A percentile compares a stretch with the other conserved stretches of the same genome.
Conservation (phyloP, 2,888 invertebrate species). For the Nesidiocoris tenuis region DNA sequence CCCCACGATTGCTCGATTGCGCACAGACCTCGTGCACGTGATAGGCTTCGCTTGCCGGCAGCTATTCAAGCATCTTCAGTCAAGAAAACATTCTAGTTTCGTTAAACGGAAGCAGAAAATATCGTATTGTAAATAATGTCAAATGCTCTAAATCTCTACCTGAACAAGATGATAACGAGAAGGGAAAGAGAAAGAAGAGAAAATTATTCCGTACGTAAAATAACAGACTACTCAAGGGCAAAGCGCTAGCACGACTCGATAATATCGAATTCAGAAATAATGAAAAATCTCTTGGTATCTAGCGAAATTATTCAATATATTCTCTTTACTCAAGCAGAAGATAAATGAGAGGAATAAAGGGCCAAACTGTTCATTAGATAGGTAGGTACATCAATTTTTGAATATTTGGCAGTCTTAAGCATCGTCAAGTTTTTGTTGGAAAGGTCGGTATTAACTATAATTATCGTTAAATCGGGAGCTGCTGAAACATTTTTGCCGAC, state of each 20-base stretch:
- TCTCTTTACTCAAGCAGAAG: too few species aligned
- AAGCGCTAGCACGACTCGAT: conserved; percentile 32
- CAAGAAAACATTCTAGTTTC: background rate
- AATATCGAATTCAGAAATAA: too few species aligned
- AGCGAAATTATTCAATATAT: too few species aligned
- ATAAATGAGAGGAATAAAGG: too few species aligned
- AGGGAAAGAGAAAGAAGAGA: background rate
- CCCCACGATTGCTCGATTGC: background rate
- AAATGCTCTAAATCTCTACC: conserved; percentile 27
- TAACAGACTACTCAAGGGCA: conserved; percentile 34
- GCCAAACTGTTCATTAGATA: too few species aligned
- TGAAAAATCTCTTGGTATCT: too few species aligned
- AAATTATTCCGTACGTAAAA: background rate
- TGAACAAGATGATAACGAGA: conserved; percentile 2
- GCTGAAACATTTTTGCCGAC: too few species aligned
- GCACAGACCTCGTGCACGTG: background rate
- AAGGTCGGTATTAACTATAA: too few species aligned
- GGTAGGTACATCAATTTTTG: too few species aligned
- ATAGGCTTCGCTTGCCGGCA: background rate
- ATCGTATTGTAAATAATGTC: conserved; percentile 7
- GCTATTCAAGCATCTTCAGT: conserved; percentile 18
- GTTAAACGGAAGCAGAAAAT: conserved; percentile 16
- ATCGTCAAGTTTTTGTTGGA: too few species aligned
- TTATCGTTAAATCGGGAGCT: too few species aligned
- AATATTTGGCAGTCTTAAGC: too few species aligned